These are phyloP conservation scores for Melieria crassipennis DNA, from an alignment of 2,888 invertebrate genomes.

Conservation along the genomic window DNA sequence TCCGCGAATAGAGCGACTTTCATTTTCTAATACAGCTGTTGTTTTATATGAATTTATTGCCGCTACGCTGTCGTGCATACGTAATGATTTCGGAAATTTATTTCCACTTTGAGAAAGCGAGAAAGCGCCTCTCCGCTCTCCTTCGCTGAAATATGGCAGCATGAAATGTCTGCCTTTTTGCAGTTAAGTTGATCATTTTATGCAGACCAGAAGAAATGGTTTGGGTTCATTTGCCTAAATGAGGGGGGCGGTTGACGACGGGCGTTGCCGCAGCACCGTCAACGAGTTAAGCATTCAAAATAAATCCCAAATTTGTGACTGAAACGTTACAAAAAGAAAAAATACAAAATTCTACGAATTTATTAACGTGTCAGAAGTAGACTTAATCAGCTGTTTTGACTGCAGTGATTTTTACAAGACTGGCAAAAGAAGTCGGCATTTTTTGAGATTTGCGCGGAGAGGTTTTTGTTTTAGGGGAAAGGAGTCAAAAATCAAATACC, in stretches of 20 bases:
- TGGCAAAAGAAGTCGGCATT: too few relatives aligned
- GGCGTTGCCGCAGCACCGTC: background rate
- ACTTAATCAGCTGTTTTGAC: too few relatives aligned
- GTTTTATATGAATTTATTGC: constrained; percentile 42
- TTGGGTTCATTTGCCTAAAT: background rate
- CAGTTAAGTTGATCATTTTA: constrained; percentile 19
- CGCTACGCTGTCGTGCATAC: constrained; percentile 40
- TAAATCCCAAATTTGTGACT: constrained; percentile 28
- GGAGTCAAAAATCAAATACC: too few relatives aligned
- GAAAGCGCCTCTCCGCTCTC: background rate
- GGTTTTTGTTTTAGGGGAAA: too few relatives aligned
- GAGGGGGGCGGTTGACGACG: background rate
- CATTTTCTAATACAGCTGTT: constrained; percentile 42
- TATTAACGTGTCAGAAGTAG: too few relatives aligned
- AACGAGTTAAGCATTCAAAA: constrained; percentile 26
- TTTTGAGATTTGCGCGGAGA: too few relatives aligned
- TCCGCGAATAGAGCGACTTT: constrained; percentile 23
- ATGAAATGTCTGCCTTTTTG: background rate
- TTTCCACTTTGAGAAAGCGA: constrained; percentile 20
- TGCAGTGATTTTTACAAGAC: too few relatives aligned
- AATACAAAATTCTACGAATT: too few relatives aligned
- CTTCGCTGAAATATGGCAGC: background rate
- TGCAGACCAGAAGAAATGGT: background rate
- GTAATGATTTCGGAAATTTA: constrained; percentile 40
- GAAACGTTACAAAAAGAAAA: background rate